These are phyloP conservation scores for Leptopilina drosophilae DNA, from an alignment of 2,888 invertebrate species.

Conservation along the genomic window DNA sequence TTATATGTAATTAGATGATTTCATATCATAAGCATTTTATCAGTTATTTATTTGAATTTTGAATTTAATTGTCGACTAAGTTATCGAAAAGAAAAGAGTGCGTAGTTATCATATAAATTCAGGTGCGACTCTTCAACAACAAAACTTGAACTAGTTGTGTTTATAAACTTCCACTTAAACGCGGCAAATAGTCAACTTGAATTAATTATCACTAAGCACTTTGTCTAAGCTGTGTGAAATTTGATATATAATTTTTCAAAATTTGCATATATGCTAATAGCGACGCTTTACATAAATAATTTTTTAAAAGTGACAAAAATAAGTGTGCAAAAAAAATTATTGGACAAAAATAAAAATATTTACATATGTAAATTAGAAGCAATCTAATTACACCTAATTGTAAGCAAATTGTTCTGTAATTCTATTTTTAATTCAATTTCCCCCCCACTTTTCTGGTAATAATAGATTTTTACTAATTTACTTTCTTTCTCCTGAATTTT, in stretches of 20 bases:
- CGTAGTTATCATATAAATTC: neutral
- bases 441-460: too few species aligned
- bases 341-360: too few species aligned
- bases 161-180: neutral
- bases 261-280: neutral
- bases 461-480: too few species aligned
- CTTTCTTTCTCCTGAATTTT: too few species aligned
- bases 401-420: too few species aligned
- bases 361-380: too few species aligned
- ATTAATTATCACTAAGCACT: neutral
- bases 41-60: conserved; percentile 1
- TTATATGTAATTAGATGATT: neutral
- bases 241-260: neutral
- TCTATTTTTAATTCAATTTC: too few species aligned
- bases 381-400: too few species aligned
- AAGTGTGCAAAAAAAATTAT: too few species aligned
- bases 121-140: neutral
- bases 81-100: neutral
- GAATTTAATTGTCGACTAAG: neutral
- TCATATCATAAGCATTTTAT: neutral
- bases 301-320: too few species aligned
- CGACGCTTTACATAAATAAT: too few species aligned
- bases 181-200: neutral
- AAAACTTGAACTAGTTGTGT: neutral
- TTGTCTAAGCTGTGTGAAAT: neutral